These are phyloP conservation scores for Leptestheria dahalacensis DNA, from an alignment of 1,140 invertebrate species.

Conservation along the genomic window DNA sequence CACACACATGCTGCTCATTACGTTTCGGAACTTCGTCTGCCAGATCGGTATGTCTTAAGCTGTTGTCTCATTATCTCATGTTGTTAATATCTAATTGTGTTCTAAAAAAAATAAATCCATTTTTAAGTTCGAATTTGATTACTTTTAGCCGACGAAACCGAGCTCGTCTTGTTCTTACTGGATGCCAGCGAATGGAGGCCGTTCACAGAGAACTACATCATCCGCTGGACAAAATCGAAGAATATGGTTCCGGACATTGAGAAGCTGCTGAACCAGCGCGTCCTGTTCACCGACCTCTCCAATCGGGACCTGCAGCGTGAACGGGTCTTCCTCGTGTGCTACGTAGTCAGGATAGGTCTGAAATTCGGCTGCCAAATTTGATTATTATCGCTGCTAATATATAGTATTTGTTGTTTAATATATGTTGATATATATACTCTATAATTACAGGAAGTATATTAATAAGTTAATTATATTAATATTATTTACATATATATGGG, in stretches of 20 bases:
- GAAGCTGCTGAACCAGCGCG: conserved; percentile 50
- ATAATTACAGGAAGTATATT: no score
- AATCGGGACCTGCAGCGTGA: conserved; percentile 62
- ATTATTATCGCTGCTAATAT: no score
- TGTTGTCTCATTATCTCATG: conserved; percentile 38
- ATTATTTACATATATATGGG: no score
- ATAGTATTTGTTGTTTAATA: no score
- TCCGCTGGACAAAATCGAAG: conserved; percentile 59
- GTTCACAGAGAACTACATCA: conserved; percentile 67
- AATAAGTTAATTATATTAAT: no score
- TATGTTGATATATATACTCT: no score
- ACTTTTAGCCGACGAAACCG: conserved; percentile 46
- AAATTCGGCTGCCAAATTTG: conserved; percentile 38
- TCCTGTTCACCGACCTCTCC: conserved; percentile 50
- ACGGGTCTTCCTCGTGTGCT: conserved; percentile 74
- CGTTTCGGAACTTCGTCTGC: conserved; percentile 56
- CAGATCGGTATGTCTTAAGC: conserved; percentile 28
- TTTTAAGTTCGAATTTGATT: no score
- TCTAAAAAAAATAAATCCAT: no score
- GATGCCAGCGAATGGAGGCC: conserved; percentile 55
- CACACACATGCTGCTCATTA: conserved; percentile 48
- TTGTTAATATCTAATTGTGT: conserved; percentile 16
- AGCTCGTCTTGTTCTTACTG: conserved; percentile 63
- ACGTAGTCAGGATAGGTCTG: conserved; percentile 76
- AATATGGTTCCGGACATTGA: conserved; percentile 52